Base-by-base conservation (phyloP, 2,797 vertebrate genomes). In the Channallabes apus region DNA sequence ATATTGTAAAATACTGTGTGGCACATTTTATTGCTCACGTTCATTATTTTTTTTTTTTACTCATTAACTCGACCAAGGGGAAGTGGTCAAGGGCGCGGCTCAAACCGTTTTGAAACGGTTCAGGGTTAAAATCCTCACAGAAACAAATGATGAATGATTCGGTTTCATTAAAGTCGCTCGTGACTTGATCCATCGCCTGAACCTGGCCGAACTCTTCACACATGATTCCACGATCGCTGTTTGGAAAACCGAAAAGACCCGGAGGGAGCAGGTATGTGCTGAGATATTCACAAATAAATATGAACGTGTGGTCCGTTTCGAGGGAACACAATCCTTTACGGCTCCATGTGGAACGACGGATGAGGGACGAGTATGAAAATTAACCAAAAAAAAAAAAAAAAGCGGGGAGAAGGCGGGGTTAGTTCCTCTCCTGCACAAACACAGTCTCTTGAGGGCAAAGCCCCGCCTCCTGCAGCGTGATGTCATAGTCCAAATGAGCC, bases 361-460 rank as follows among this genome's bases (percentile, higher is more conserved):
- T 80, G 46, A 75, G 73, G 83, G 85, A 82, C 65, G 27, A 79
- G 67, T 88, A 89, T 90, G 58, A 86, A 86, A 82, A 87, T 56
- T 80, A 67, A 85, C 29, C 27, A 18, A 8, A 4, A 20, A 59
- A 59, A 59, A 59, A 14, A 58, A 20, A 59, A 41, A 41, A 41
- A 8, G 41, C 35, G 41, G 29, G 67, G 56, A 85, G 87, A 84
- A 79, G 83, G 64, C 46, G 76, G 32, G 87, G 93, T 94, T 98
- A 99, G 96, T 99, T 99, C 94, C 98, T 98, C 94, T 99, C 98
- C 93, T 99, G 98, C 90, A 99, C 97, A 96, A 99, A 99, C 93
- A 99, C 98, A 96, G 98, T 99, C 95, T 99, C 98, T 95, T 99
- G 98, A 93, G 98, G 98, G 95, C 98, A 99, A 93, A 99, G 95